Percentiles rank a stretch among this genome's conserved stretches.
These are phyloP conservation scores for Dioctria rufipes DNA, from an alignment of 2,888 invertebrate species.

Conservation along the genomic window DNA sequence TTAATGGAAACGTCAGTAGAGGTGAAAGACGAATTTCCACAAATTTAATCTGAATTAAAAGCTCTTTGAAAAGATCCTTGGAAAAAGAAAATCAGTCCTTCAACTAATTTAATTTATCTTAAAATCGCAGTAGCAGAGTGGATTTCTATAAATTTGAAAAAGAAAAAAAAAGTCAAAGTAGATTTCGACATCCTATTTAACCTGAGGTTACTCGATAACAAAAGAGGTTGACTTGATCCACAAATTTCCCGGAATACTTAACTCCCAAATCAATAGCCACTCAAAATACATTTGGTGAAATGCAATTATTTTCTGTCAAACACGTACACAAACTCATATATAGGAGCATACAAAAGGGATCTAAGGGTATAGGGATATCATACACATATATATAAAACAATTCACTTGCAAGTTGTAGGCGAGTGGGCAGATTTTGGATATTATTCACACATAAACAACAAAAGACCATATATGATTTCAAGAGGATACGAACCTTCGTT, in stretches of 20 bases:
- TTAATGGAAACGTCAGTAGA: background rate
- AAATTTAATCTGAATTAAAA: background rate
- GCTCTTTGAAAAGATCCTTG: background rate
- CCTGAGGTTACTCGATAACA: too few species aligned
- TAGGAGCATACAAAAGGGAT: background rate
- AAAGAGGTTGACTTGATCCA: too few species aligned
- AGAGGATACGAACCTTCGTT: constrained; percentile 72
- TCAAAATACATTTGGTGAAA: constrained; percentile 14
- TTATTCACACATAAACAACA: constrained; percentile 43
- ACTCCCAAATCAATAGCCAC: constrained; percentile 25
- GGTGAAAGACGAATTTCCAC: background rate
- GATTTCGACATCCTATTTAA: too few species aligned
- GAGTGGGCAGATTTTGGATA: constrained; percentile 29
- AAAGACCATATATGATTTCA: background rate
- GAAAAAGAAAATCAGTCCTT: background rate
- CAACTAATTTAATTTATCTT: background rate
- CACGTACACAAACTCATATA: constrained; percentile 14
- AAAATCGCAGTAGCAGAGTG: background rate
- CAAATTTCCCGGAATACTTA: constrained; percentile 4
- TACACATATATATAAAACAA: background rate
- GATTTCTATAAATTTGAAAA: too few species aligned
- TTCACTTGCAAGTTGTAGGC: background rate
- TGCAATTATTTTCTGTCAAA: constrained; percentile 33
- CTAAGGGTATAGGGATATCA: background rate
- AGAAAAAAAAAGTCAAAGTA: too few species aligned